A percentile compares a stretch with the other conserved stretches of the same genome.
Conservation (phyloP, 2,888 invertebrate species). For the Invenusta paracnida region DNA sequence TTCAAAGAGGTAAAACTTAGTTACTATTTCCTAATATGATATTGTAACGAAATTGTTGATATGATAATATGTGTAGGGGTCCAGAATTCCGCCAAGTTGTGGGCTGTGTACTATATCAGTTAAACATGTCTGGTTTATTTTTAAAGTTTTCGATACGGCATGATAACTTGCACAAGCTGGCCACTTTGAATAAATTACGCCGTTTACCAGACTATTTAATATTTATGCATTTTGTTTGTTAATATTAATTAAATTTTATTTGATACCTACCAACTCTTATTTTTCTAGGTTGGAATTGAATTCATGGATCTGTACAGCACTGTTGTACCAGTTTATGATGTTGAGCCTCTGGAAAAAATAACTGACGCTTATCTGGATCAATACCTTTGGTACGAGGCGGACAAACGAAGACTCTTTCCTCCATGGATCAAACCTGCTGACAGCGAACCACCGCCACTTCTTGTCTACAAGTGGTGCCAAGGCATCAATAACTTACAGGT, state of each 20-base stretch:
- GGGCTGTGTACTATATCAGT: not conserved
- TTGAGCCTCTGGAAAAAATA: slow-evolving; percentile 97
- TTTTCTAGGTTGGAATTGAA: slow-evolving; percentile 96
- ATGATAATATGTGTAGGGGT: not conserved
- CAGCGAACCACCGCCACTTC: slow-evolving; percentile 78
- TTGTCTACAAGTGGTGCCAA: slow-evolving; percentile 96
- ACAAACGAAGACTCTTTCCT: slow-evolving; percentile 89
- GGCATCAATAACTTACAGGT: slow-evolving; percentile 79
- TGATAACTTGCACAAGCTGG: too few species aligned
- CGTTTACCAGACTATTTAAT: too few species aligned
- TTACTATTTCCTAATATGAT: too few species aligned
- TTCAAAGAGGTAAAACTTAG: slow-evolving; percentile 81
- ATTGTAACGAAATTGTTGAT: too few species aligned
- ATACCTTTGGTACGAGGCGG: slow-evolving; percentile 95
- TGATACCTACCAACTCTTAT: too few species aligned
- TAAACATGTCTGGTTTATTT: not conserved
- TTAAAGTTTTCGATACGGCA: too few species aligned
- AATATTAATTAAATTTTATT: too few species aligned
- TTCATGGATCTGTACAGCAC: slow-evolving; percentile 99
- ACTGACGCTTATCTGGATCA: slow-evolving; percentile 99
- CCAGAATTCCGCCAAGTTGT: not conserved
- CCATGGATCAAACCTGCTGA: slow-evolving; percentile 99
- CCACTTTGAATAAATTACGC: too few species aligned
- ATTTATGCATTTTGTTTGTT: too few species aligned
- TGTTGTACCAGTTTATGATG: slow-evolving; percentile 95